phyloP scores from a whole-genome alignment of 2,888 invertebrate genomes.

The Leucozona laternaria region DNA sequence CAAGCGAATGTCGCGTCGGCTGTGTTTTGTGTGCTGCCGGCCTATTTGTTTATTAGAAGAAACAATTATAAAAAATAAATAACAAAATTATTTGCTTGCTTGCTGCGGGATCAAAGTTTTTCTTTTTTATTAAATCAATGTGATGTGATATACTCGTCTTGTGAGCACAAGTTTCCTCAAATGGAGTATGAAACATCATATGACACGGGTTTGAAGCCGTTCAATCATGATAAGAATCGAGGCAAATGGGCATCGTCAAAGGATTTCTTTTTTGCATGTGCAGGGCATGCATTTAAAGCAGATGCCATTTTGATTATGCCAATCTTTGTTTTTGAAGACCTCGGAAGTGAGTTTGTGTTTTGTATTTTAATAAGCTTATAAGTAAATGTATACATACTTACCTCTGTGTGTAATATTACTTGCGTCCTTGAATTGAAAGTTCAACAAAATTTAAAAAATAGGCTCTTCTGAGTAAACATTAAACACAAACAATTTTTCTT shows the following conservation, averaged over 20 bases:
- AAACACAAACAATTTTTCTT: too few species aligned
- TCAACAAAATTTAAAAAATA: too few species aligned
- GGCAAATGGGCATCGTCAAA: constrained; percentile 90
- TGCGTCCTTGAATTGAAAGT: too few species aligned
- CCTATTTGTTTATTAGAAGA: too few species aligned
- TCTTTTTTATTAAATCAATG: neutral
- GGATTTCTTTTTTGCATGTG: constrained; percentile 91
- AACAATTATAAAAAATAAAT: neutral
- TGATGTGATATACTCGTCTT: neutral
- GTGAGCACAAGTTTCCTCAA: neutral
- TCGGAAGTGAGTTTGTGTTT: constrained; percentile 78
- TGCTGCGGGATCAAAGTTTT: neutral
- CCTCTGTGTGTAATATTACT: too few species aligned
- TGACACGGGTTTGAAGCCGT: constrained; percentile 80
- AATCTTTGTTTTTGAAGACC: constrained; percentile 78
- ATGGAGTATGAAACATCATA: constrained; percentile 78
- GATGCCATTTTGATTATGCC: constrained; percentile 91
- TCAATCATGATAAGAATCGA: constrained; percentile 80
- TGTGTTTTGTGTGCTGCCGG: too few species aligned
- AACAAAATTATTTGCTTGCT: neutral
- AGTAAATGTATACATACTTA: constrained; percentile 36
- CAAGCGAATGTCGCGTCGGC: constrained; percentile 5
- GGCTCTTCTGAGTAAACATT: too few species aligned
- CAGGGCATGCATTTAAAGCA: constrained; percentile 92
- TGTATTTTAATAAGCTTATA: neutral